phyloP scores from a whole-genome alignment of 2,113 vertebrate genomes.

The Pleuronectes platessa region DNA sequence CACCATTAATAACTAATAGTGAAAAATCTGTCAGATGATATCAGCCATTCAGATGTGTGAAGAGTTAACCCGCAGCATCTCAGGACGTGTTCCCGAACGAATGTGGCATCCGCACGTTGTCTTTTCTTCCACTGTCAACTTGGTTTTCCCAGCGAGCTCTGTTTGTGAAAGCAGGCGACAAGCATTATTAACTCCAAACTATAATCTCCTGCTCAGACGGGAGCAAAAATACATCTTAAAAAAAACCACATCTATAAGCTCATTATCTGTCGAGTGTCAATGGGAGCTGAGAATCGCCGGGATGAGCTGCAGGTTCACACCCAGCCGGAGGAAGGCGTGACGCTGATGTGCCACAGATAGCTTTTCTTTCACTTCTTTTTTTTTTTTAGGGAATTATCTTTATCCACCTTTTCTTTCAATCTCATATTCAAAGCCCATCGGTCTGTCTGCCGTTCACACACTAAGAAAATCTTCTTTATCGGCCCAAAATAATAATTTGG shows the following conservation, averaged over 20 bases:
- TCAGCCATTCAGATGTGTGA: neutral
- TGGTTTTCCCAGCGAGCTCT: conserved; percentile 21
- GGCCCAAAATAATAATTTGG: conserved; percentile 41
- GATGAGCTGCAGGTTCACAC: conserved; percentile 65
- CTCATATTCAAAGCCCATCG: conserved; percentile 59
- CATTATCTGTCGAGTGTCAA: conserved; percentile 78
- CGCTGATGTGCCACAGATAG: conserved; percentile 60
- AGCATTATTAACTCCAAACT: conserved; percentile 60
- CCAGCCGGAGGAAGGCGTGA: conserved; percentile 36
- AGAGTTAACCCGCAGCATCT: conserved; percentile 8
- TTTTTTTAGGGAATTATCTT: conserved; percentile 50
- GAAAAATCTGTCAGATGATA: neutral
- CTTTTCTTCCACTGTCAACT: conserved; percentile 36
- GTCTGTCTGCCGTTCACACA: conserved; percentile 12
- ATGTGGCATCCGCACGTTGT: conserved; percentile 32
- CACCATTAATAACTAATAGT: neutral
- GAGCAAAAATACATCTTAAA: conserved; percentile 73
- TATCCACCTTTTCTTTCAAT: conserved; percentile 48
- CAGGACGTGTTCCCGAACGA: conserved; percentile 18
- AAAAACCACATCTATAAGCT: conserved; percentile 78
- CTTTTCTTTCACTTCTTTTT: conserved; percentile 44
- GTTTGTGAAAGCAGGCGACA: conserved; percentile 56
- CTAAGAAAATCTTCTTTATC: conserved; percentile 50
- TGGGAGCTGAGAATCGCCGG: conserved; percentile 52
- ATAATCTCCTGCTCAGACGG: conserved; percentile 58